phyloP scores from a whole-genome alignment of 92 coral and sea anemone genomes.

The Umimayanthus chanpuru region DNA sequence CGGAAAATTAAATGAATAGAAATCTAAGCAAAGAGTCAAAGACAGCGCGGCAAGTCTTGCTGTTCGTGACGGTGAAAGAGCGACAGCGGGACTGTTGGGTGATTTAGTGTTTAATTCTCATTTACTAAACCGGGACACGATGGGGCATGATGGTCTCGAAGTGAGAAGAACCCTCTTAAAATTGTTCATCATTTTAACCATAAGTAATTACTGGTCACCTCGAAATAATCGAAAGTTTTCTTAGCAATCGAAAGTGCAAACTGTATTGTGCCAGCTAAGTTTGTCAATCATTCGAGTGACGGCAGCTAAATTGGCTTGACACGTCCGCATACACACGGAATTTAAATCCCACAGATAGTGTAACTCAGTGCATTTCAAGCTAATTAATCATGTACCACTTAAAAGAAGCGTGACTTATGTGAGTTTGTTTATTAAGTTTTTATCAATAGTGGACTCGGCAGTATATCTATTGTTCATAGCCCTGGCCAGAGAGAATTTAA shows the following conservation, averaged over 20 bases:
- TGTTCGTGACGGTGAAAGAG: conserved; percentile 10
- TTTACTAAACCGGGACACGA: not conserved
- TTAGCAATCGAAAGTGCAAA: not conserved
- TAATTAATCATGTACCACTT: conserved; percentile 42
- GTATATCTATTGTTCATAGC: conserved; percentile 35
- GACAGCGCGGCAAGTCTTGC: not conserved
- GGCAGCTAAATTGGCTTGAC: conserved; percentile 6
- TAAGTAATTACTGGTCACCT: not conserved
- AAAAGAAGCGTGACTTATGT: conserved; percentile 31
- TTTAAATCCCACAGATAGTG: conserved; percentile 12
- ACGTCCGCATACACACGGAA: not conserved
- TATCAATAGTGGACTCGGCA: conserved; percentile 35
- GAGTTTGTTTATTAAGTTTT: conserved; percentile 30
- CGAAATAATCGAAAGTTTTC: not conserved
- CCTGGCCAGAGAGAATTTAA: conserved; percentile 25
- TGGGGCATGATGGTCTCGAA: not conserved
- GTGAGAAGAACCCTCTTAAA: conserved; percentile 23
- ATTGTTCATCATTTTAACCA: not conserved
- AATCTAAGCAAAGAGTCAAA: not conserved
- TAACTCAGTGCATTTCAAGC: conserved; percentile 21
- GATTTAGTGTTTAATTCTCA: conserved; percentile 5
- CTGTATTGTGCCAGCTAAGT: not conserved
- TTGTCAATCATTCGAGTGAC: conserved; percentile 14
- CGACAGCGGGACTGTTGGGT: conserved; percentile 30
- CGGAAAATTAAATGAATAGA: conserved; percentile 5